phyloP scores from a whole-genome alignment of 2,888 invertebrate genomes.

The Endotricha flammealis region DNA sequence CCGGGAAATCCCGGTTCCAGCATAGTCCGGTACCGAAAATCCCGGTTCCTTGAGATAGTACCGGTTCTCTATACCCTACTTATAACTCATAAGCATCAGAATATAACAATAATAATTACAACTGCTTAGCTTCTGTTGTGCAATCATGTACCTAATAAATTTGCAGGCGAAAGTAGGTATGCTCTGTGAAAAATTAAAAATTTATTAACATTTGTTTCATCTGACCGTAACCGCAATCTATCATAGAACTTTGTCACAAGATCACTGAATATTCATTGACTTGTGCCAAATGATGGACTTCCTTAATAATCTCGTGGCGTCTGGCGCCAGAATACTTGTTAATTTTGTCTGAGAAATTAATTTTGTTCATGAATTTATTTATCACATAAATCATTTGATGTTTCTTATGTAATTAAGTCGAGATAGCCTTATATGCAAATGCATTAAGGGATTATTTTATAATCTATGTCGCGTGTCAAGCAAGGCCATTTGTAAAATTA shows the following conservation, averaged over 20 bases:
- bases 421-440: slow-evolving; percentile 1
- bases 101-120: slow-evolving; percentile 66
- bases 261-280: slow-evolving; percentile 31
- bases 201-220: slow-evolving; percentile 19
- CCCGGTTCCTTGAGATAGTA: too few relatives aligned
- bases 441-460: not conserved
- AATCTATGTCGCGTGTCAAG: too few relatives aligned
- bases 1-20: too few relatives aligned
- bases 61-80: too few relatives aligned
- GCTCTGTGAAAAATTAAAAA: slow-evolving; percentile 29
- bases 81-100: too few relatives aligned
- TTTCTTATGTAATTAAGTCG: slow-evolving; percentile 5
- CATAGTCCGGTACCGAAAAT: too few relatives aligned
- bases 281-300: slow-evolving; percentile 28
- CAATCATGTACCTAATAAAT: slow-evolving; percentile 45
- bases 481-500: too few relatives aligned
- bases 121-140: slow-evolving; percentile 51
- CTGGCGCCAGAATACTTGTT: slow-evolving; percentile 18
- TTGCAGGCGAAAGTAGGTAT: slow-evolving; percentile 62
- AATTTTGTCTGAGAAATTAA: slow-evolving; percentile 17
- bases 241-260: slow-evolving; percentile 23
- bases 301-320: slow-evolving; percentile 23
- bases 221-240: slow-evolving; percentile 21
- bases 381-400: slow-evolving; percentile 17
- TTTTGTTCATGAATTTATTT: slow-evolving; percentile 17